Percentiles rank a stretch among this genome's conserved stretches.
Conservation (phyloP, 2,113 vertebrate species). For the Percopsis transmontana region DNA sequence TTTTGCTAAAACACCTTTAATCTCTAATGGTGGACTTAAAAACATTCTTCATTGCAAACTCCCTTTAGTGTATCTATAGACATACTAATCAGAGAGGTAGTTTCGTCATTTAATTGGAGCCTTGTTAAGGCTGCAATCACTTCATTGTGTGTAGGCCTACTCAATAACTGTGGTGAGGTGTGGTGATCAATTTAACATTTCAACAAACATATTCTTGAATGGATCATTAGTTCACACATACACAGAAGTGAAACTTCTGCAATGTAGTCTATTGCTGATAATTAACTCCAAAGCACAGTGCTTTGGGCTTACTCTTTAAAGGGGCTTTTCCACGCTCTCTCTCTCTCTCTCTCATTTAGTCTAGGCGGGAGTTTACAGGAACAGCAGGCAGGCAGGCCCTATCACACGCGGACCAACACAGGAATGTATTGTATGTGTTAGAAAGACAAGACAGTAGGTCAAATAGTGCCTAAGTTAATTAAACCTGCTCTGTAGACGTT, state of each 20-base stretch:
- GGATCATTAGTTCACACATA: slow-evolving; percentile 28
- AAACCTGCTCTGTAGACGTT: slow-evolving; percentile 26
- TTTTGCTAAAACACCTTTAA: too few species aligned
- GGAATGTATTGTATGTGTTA: slow-evolving; percentile 85
- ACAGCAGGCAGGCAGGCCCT: slow-evolving; percentile 82
- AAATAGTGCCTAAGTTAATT: slow-evolving; percentile 80
- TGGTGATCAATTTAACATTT: slow-evolving; percentile 24
- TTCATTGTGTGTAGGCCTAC: too few species aligned
- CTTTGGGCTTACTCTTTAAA: slow-evolving; percentile 56
- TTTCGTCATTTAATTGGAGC: too few species aligned
- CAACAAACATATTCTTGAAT: slow-evolving; percentile 10
- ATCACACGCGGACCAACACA: slow-evolving; percentile 81
- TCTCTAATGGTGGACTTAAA: too few species aligned
- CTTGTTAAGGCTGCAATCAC: too few species aligned
- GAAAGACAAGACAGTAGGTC: slow-evolving; percentile 75
- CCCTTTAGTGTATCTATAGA: too few species aligned
- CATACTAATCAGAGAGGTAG: too few species aligned
- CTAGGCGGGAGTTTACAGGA: slow-evolving; percentile 86
- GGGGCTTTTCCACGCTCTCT: slow-evolving; percentile 61
- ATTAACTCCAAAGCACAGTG: slow-evolving; percentile 55
- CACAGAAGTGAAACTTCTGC: too few species aligned
- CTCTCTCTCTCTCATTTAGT: slow-evolving; percentile 66
- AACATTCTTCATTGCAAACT: too few species aligned
- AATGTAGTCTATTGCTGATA: slow-evolving; percentile 44
- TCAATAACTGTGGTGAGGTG: too few species aligned